phyloP scores from a whole-genome alignment of 30 jellyfish, hydroid and myxozoan species.

The Aurelia coerulea region DNA sequence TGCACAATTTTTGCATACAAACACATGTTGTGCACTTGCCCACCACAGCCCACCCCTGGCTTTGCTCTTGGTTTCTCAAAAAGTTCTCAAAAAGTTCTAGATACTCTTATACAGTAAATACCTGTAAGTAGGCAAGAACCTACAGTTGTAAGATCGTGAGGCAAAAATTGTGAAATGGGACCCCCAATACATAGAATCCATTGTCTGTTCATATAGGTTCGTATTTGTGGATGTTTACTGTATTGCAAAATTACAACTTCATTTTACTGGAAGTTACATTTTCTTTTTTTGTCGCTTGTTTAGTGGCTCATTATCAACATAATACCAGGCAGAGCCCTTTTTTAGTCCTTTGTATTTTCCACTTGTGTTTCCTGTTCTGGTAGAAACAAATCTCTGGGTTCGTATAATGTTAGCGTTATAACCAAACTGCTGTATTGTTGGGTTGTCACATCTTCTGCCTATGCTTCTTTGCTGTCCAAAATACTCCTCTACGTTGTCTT shows the following conservation, averaged over 20 bases:
- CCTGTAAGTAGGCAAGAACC: no score
- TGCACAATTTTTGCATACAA: no score
- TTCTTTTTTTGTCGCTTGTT: constrained; percentile 6
- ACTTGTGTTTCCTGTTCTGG: no score
- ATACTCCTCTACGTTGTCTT: constrained; percentile 38
- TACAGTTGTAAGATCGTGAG: no score
- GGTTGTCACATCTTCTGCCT: constrained; percentile 29
- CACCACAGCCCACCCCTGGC: no score
- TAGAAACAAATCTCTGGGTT: not conserved
- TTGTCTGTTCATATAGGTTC: no score
- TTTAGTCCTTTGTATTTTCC: constrained; percentile 5
- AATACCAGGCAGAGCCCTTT: not conserved
- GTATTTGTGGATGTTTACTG: no score
- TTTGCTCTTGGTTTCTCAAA: no score
- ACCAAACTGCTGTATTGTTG: constrained; percentile 31
- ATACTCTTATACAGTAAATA: not conserved
- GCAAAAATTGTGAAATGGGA: no score
- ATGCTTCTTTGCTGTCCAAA: constrained; percentile 47
- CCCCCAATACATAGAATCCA: no score
- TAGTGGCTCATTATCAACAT: not conserved
- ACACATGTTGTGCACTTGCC: no score
- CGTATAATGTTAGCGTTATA: constrained; percentile 24
- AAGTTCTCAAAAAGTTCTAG: not conserved
- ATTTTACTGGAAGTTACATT: not conserved
- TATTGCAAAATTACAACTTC: no score